Conservation (phyloP, 2,113 vertebrate species). For the Corapipo altera region DNA sequence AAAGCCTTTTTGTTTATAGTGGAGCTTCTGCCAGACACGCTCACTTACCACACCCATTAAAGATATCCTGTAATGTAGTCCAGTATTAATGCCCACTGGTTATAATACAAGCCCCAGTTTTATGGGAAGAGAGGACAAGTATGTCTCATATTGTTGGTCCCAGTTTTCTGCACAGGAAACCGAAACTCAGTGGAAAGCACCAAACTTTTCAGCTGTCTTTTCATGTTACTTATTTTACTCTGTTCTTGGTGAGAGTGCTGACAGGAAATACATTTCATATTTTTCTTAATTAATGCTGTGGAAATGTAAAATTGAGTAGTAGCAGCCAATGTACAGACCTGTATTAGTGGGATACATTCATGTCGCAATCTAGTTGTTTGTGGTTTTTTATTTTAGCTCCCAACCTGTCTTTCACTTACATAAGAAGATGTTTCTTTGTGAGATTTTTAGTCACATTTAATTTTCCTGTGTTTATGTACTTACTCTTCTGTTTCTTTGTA, state of each 20-base stretch:
- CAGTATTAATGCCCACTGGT: background rate
- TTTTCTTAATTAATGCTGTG: background rate
- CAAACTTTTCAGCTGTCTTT: conserved; percentile 26
- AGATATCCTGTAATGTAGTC: background rate
- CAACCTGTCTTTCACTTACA: background rate
- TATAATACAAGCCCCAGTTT: background rate
- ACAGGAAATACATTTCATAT: conserved; percentile 20
- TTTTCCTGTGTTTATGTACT: background rate
- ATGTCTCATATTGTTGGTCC: background rate
- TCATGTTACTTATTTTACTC: background rate
- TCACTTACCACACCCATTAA: background rate
- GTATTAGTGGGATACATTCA: background rate
- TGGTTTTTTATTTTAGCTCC: background rate
- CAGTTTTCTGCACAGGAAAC: conserved; percentile 24
- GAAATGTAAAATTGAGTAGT: background rate
- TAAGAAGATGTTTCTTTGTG: background rate
- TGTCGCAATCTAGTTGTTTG: background rate
- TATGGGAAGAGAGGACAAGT: background rate
- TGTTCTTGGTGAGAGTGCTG: background rate
- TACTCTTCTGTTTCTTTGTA: background rate
- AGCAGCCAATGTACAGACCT: background rate
- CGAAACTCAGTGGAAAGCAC: conserved; percentile 40
- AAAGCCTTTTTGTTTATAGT: background rate
- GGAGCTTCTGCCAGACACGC: background rate
- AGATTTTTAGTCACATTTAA: background rate